Percentiles rank a stretch among this genome's conserved stretches.
Conservation (phyloP, 1,140 invertebrate genomes). For the Drosophila oshimai region DNA sequence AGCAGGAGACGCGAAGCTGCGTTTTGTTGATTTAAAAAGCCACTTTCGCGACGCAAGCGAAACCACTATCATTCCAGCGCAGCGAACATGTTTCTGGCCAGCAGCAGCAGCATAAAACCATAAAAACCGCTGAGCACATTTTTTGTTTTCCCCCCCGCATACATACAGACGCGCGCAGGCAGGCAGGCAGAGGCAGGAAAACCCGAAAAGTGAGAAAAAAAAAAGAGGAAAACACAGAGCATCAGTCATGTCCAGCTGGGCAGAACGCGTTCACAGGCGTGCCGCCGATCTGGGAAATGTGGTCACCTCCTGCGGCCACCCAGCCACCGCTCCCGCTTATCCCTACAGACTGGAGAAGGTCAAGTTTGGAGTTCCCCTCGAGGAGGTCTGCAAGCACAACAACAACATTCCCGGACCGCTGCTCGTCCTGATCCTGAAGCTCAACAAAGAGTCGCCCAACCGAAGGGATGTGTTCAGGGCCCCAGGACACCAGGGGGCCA, state of each 20-base stretch:
- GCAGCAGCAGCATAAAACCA: constrained; percentile 75
- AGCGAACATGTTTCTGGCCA: constrained; percentile 65
- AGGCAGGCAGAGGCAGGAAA: constrained; percentile 23
- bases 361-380: constrained; percentile 94
- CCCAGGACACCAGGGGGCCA: constrained; percentile 96
- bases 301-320: constrained; percentile 93
- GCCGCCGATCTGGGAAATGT: constrained; percentile 94
- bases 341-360: constrained; percentile 95
- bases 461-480: constrained; percentile 97
- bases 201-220: constrained; percentile 24
- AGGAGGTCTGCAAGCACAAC: constrained; percentile 96
- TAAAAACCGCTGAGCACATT: constrained; percentile 69
- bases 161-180: constrained; percentile 12
- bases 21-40: constrained; percentile 37
- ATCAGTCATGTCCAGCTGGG: constrained; percentile 95
- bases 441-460: constrained; percentile 96
- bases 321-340: constrained; percentile 85
- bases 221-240: no score
- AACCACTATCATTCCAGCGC: constrained; percentile 59
- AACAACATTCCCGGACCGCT: constrained; percentile 96
- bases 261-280: constrained; percentile 93
- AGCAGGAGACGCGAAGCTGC: constrained; percentile 36
- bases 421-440: constrained; percentile 94
- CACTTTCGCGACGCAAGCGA: constrained; percentile 23
- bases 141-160: constrained; percentile 51